Evolutionary conservation across 2,888 invertebrate species (phyloP).

Genomic region (Drosophila nigricruria): DNA sequence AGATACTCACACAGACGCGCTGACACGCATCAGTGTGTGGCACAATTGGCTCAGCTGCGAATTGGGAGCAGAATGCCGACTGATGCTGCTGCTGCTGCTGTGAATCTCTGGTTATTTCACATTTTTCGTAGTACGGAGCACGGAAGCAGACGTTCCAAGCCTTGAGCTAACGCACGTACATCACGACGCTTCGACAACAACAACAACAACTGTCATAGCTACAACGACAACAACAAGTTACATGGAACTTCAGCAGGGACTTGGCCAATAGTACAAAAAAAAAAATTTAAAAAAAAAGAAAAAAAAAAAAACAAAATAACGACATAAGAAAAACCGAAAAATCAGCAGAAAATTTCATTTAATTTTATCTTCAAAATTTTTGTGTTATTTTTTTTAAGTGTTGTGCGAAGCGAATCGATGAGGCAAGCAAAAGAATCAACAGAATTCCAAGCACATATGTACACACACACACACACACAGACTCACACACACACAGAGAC

Average conservation of each 20-base stretch:
- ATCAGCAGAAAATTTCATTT: not conserved
- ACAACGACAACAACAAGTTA: slow-evolving; percentile 21
- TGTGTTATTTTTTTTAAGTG: slow-evolving; percentile 7
- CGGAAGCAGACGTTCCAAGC: slow-evolving; percentile 58
- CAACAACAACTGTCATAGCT: slow-evolving; percentile 14
- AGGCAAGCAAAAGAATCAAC: slow-evolving; percentile 16
- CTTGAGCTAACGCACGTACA: slow-evolving; percentile 46
- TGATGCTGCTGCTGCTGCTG: slow-evolving; percentile 32
- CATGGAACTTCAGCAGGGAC: slow-evolving; percentile 12
- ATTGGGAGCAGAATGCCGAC: slow-evolving; percentile 21
- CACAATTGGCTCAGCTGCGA: slow-evolving; percentile 39
- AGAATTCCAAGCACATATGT: slow-evolving; percentile 5
- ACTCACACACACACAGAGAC: not conserved
- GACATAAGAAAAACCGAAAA: not conserved
- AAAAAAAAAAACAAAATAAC: not conserved
- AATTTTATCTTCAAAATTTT: slow-evolving; percentile 1
- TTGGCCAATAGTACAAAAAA: slow-evolving; percentile 28
- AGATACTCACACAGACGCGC: not conserved
- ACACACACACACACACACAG: not conserved
- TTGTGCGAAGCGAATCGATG: slow-evolving; percentile 11
- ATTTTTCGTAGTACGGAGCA: slow-evolving; percentile 60
- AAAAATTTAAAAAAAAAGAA: not conserved
- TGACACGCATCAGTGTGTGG: not conserved
- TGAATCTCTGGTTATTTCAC: slow-evolving; percentile 60
- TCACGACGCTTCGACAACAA: slow-evolving; percentile 32